Conservation (phyloP, 2,113 vertebrate species). For the Dicaeum eximium region DNA sequence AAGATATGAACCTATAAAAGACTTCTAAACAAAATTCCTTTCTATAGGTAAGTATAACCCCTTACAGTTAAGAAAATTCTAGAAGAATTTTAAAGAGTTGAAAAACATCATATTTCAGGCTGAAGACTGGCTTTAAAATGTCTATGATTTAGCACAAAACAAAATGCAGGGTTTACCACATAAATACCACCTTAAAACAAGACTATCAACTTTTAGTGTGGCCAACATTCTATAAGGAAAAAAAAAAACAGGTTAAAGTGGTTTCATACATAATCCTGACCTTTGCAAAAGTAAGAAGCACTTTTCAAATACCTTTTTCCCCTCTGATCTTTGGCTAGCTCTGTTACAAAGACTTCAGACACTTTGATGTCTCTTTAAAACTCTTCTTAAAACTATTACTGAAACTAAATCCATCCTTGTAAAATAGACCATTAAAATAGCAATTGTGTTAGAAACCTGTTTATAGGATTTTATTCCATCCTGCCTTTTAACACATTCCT, state of each 20-base stretch:
- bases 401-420: conserved; percentile 53
- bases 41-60: background rate
- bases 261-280: conserved; percentile 19
- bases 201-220: conserved; percentile 8
- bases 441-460: conserved; percentile 1
- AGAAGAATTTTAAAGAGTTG: background rate
- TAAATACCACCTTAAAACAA: conserved; percentile 13
- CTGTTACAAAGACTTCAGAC: conserved; percentile 48
- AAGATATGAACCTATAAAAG: background rate
- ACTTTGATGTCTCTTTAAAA: conserved; percentile 58
- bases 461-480: conserved; percentile 34
- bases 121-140: background rate
- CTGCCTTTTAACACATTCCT: conserved; percentile 33
- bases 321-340: conserved; percentile 35
- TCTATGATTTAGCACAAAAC: background rate
- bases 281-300: conserved; percentile 21
- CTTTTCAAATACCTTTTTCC: background rate
- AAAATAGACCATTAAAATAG: conserved; percentile 54
- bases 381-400: conserved; percentile 51
- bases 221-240: background rate
- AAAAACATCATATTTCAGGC: background rate
- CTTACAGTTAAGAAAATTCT: background rate
- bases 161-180: background rate
- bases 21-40: background rate
- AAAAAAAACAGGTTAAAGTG: background rate